Percentiles rank a stretch among this genome's conserved stretches.
Evolutionary conservation across 2,797 vertebrate species (phyloP).

Genomic region (Sphenopsis melanotis): DNA sequence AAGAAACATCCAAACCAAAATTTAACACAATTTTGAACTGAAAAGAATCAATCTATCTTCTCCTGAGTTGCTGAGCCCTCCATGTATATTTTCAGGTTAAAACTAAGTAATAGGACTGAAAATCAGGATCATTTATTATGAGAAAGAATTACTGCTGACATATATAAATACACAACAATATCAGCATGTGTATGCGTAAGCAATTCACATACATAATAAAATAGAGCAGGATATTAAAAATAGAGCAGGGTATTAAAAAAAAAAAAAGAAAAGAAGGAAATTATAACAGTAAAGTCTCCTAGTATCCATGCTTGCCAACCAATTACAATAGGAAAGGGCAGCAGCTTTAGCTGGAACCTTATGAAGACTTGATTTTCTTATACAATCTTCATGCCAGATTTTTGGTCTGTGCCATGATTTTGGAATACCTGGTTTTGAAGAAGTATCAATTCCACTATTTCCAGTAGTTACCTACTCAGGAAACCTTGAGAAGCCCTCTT

Average conservation of each 20-base stretch:
- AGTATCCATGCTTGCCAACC: neutral
- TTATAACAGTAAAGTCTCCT: neutral
- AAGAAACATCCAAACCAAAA: neutral
- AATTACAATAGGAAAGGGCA: neutral
- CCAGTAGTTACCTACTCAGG: neutral
- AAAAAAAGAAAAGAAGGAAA: neutral
- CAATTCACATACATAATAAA: neutral
- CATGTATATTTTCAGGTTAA: neutral
- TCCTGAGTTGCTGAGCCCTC: neutral
- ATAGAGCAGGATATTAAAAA: neutral
- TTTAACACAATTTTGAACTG: neutral
- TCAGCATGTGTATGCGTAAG: neutral
- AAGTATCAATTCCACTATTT: neutral
- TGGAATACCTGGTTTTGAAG: neutral
- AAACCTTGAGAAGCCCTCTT: neutral
- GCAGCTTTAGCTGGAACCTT: neutral
- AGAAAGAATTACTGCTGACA: neutral
- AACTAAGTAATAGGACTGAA: neutral
- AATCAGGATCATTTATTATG: neutral
- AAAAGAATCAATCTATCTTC: neutral
- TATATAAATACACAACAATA: neutral
- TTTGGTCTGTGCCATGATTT: neutral
- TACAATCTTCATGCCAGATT: neutral
- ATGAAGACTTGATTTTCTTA: neutral
- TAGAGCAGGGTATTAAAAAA: neutral